phyloP scores from a whole-genome alignment of 2,113 vertebrate genomes.

The Melanotaenia duboulayi region DNA sequence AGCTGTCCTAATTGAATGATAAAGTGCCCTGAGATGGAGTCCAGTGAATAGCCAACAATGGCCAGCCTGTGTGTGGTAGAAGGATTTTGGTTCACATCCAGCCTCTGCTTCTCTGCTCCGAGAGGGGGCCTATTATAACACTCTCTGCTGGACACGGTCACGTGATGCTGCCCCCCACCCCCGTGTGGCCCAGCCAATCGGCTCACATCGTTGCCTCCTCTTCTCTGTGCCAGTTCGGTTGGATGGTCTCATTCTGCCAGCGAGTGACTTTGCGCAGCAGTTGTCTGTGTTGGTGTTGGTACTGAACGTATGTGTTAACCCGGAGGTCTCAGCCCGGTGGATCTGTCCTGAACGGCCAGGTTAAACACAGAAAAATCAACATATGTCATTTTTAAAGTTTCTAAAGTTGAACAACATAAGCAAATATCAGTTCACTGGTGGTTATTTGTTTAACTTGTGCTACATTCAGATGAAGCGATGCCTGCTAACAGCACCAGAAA shows the following conservation, averaged over 20 bases:
- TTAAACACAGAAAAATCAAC: no score
- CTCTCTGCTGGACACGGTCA: constrained; percentile 83
- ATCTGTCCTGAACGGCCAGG: no score
- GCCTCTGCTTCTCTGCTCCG: constrained; percentile 81
- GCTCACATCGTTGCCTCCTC: constrained; percentile 47
- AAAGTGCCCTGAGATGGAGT: constrained; percentile 87
- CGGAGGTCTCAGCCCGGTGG: background rate
- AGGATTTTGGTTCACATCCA: constrained; percentile 86
- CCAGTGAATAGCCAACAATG: constrained; percentile 86
- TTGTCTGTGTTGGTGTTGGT: constrained; percentile 14
- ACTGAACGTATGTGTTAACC: constrained; percentile 22
- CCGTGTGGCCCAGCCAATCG: constrained; percentile 64
- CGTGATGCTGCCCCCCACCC: constrained; percentile 64
- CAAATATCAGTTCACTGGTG: no score
- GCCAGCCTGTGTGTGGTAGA: constrained; percentile 87
- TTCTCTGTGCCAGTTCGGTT: constrained; percentile 67
- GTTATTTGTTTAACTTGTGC: no score
- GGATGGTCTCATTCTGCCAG: constrained; percentile 74
- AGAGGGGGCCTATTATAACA: constrained; percentile 85
- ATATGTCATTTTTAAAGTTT: no score
- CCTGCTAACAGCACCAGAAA: no score
- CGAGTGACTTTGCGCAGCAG: constrained; percentile 68
- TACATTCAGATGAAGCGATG: no score
- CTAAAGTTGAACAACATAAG: no score
- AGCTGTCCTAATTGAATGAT: constrained; percentile 90